Percentiles rank a stretch among this genome's conserved stretches.
These are phyloP conservation scores for Lycaena phlaeas DNA, from an alignment of 2,888 invertebrate species.

Conservation along the genomic window DNA sequence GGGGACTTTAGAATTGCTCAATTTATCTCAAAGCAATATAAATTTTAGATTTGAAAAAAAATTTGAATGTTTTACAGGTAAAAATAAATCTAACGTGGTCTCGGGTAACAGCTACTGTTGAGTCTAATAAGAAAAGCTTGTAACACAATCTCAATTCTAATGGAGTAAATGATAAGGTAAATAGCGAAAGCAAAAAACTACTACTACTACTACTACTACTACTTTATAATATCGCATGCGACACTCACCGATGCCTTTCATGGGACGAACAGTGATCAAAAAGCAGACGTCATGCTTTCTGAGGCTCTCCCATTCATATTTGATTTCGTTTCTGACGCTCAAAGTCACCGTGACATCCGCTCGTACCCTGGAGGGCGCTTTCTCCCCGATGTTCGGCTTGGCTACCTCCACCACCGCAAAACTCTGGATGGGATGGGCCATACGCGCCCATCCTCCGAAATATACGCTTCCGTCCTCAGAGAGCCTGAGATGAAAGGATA, in stretches of 20 bases:
- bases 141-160: no score
- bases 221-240: no score
- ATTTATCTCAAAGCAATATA: no score
- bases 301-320: constrained; percentile 96
- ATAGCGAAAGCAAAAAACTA: no score
- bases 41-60: no score
- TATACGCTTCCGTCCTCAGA: constrained; percentile 88
- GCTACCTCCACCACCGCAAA: constrained; percentile 97
- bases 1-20: no score
- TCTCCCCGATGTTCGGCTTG: constrained; percentile 93
- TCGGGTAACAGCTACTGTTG: no score
- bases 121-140: no score
- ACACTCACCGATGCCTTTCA: constrained; percentile 81
- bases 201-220: no score
- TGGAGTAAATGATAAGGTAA: no score
- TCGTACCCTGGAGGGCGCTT: constrained; percentile 93
- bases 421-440: constrained; percentile 95
- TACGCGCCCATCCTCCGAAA: constrained; percentile 99
- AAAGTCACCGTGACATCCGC: constrained; percentile 96
- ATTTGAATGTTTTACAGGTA: no score
- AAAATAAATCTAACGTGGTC: no score
- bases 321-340: constrained; percentile 91
- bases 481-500: constrained; percentile 67
- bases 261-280: constrained; percentile 91
- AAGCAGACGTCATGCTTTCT: constrained; percentile 99